Evolutionary conservation across 2,888 invertebrate genomes (phyloP), one percentile per base, ranked within the genome.

Genomic region (Acanthococcus lagerstroemiae): DNA sequence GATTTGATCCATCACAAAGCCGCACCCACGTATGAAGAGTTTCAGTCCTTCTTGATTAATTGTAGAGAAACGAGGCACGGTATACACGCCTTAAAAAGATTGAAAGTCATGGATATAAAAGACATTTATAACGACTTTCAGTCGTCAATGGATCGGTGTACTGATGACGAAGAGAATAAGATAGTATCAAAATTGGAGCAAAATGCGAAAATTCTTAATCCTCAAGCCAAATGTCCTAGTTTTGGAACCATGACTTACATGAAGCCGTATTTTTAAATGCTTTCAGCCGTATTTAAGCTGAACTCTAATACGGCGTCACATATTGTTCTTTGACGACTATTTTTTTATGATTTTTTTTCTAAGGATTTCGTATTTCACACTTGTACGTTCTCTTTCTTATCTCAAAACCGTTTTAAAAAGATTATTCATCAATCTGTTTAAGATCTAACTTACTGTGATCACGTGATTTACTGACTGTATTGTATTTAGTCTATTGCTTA

Each of bases 191-290:
- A 50, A 50, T 50, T 50, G 21, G 50, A 50, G 37, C 7, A 30
- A 15, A 30, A 30, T 30, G 37, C 6, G 7, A 6, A 30, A 48
- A 5, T 48, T 48, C 48, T 48, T 17, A 48, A 48, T 48, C 48
- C 48, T 48, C 15, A 19, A 17, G 48, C 19, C 15, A 19, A 17
- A 19, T 48, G 48, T 48, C 48, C 17, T 17, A 48, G 48, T 19
- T 48, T 48, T 19, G n/a, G 19, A 6, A 6, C 6, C n/a, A 48
- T 48, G 48, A 48, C 15, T 6, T 48, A 48, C 48, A 48, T 48
- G 48, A 48, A 48, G 17, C 48, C 48, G 48, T 48, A 48, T 48
- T 48, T 48, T 48, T 48, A 17, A 48, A 48, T 48, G 48, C 48
- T 7, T 48, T 48, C 48, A 48, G 48, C 48, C 48, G 48, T 48